phyloP scores from a whole-genome alignment of 2,888 invertebrate genomes.

The Microchrysa polita region DNA sequence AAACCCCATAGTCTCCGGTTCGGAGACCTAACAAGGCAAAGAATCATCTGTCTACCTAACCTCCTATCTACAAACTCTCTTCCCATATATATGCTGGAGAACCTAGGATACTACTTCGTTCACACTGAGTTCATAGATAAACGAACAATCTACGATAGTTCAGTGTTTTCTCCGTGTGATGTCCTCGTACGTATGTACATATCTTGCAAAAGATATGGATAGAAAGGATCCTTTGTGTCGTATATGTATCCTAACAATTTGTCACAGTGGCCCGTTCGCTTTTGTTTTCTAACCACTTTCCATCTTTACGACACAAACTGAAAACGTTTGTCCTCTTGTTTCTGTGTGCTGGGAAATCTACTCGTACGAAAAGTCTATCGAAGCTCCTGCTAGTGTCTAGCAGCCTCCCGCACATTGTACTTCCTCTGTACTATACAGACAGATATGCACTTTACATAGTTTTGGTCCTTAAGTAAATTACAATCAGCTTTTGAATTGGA shows the following conservation, averaged over 20 bases:
- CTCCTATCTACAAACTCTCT: neutral
- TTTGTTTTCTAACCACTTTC: no score
- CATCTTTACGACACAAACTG: neutral
- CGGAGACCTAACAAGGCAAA: neutral
- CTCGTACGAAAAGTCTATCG: neutral
- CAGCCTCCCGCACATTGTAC: neutral
- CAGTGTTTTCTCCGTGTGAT: no score
- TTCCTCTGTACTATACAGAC: no score
- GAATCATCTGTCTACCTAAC: neutral
- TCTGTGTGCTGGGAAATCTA: neutral
- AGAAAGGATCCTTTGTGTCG: neutral
- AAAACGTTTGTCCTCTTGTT: neutral
- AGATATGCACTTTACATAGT: neutral
- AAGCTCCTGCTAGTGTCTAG: no score
- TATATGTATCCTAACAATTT: neutral
- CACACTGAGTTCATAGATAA: conserved; percentile 12
- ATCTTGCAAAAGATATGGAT: no score
- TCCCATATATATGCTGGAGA: neutral
- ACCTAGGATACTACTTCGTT: conserved; percentile 7
- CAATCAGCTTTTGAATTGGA: conserved; percentile 40
- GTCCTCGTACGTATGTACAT: neutral
- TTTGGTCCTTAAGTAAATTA: conserved; percentile 36
- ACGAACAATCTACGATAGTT: conserved; percentile 22
- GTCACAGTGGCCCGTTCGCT: neutral
- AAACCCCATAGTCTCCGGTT: neutral